Evolutionary conservation across 2,113 vertebrate genomes (phyloP).

Genomic region (Prietella phreatophila): DNA sequence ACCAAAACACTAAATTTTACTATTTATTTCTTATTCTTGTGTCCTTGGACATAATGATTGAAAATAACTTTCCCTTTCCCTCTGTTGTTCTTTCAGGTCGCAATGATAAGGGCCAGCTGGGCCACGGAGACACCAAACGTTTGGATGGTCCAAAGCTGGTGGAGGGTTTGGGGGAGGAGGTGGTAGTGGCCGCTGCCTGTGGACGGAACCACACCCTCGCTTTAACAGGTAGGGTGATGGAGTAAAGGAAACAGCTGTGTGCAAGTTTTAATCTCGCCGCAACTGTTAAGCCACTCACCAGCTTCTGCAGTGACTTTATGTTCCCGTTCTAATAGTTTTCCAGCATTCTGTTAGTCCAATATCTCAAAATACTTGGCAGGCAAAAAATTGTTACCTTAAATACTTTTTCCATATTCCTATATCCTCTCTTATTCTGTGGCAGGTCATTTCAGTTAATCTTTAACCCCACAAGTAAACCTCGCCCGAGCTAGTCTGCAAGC

Average conservation of each 20-base stretch:
- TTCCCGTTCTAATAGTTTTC: background rate
- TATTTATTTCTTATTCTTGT: background rate
- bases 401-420: background rate
- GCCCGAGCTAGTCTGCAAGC: background rate
- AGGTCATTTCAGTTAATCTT: background rate
- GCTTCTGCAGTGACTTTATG: background rate
- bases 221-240: conserved; percentile 77
- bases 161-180: conserved; percentile 79
- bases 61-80: background rate
- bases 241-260: too few species aligned
- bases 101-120: conserved; percentile 94
- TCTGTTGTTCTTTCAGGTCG: conserved; percentile 76
- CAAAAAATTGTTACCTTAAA: background rate
- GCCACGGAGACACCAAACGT: conserved; percentile 90
- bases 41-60: background rate
- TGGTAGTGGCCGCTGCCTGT: conserved; percentile 84
- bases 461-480: background rate
- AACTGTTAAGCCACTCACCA: background rate
- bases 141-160: conserved; percentile 89
- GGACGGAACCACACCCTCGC: conserved; percentile 94
- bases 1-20: background rate
- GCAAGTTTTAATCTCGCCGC: background rate
- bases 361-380: background rate
- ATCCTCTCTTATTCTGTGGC: background rate
- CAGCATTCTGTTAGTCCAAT: background rate